Conservation (phyloP, 2,113 vertebrate genomes). For the Sardina pilchardus region DNA sequence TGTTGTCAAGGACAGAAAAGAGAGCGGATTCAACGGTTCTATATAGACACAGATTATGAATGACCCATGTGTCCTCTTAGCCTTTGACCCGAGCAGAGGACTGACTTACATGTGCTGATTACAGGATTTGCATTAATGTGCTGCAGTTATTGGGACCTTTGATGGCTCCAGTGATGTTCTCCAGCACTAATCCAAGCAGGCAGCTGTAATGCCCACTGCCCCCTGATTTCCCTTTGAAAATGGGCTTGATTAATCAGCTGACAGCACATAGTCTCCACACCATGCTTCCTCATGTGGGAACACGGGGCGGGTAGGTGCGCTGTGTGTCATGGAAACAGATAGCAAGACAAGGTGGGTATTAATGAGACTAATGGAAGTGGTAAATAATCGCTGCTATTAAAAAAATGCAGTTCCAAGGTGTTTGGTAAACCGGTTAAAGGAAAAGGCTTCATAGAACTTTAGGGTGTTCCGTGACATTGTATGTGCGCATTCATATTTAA, state of each 20-base stretch:
- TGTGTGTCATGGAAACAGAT: conserved; percentile 25
- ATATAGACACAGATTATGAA: neutral
- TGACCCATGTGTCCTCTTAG: neutral
- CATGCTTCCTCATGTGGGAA: neutral
- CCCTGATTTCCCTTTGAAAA: conserved; percentile 47
- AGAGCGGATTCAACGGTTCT: neutral
- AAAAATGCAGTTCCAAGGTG: neutral
- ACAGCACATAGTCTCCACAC: conserved; percentile 21
- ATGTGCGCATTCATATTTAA: neutral
- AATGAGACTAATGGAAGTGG: neutral
- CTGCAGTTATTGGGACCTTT: conserved; percentile 14
- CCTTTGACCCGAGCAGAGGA: neutral
- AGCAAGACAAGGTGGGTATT: neutral
- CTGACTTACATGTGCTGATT: conserved; percentile 6
- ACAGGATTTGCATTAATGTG: conserved; percentile 13
- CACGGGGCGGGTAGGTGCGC: conserved; percentile 18
- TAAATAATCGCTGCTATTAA: neutral
- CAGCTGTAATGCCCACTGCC: conserved; percentile 11
- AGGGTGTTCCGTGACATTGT: conserved; percentile 19
- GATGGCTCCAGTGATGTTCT: conserved; percentile 16
- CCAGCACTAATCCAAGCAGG: neutral
- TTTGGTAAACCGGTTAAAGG: conserved; percentile 1
- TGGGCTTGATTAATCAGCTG: conserved; percentile 34
- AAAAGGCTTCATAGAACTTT: conserved; percentile 6
- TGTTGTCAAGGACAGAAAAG: neutral